Percentiles rank a stretch among this genome's conserved stretches.
phyloP scores from a whole-genome alignment of 1,140 invertebrate species.

The Condylostylus longicornis region DNA sequence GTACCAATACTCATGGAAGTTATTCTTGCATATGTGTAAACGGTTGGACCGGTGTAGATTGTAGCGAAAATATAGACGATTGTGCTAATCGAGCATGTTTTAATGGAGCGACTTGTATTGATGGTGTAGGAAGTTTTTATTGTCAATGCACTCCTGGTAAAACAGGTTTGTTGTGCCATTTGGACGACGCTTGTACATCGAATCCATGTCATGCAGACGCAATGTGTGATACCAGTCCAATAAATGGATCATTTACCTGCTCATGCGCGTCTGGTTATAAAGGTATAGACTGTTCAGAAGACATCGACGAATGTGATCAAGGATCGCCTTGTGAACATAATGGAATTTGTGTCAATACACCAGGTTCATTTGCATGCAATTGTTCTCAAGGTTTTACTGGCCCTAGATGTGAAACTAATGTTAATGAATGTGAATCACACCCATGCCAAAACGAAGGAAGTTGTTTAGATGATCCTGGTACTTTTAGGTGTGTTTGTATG shows the following conservation, averaged over 20 bases:
- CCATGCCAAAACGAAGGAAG: conserved; percentile 89
- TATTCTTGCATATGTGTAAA: conserved; percentile 95
- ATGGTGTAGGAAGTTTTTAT: conserved; percentile 84
- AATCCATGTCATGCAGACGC: conserved; percentile 89
- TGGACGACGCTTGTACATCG: conserved; percentile 92
- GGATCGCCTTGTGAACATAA: conserved; percentile 85
- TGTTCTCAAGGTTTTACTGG: conserved; percentile 85
- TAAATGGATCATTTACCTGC: conserved; percentile 86
- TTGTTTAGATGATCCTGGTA: conserved; percentile 86
- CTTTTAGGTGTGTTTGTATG: conserved; percentile 91
- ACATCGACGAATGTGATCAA: conserved; percentile 91
- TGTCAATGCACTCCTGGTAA: conserved; percentile 92
- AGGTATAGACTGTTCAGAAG: conserved; percentile 79
- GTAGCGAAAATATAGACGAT: conserved; percentile 86
- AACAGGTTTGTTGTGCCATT: conserved; percentile 82
- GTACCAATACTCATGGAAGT: conserved; percentile 75
- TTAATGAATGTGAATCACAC: conserved; percentile 89
- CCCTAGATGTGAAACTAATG: conserved; percentile 77
- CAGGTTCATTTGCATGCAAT: conserved; percentile 82
- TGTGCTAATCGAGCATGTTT: conserved; percentile 85
- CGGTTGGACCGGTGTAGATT: conserved; percentile 83
- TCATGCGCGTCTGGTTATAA: conserved; percentile 84
- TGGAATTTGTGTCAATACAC: conserved; percentile 86
- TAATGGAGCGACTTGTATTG: conserved; percentile 92
- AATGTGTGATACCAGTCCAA: conserved; percentile 88